Conservation (phyloP, 2,888 invertebrate genomes). For the Lampropteryx suffumata region DNA sequence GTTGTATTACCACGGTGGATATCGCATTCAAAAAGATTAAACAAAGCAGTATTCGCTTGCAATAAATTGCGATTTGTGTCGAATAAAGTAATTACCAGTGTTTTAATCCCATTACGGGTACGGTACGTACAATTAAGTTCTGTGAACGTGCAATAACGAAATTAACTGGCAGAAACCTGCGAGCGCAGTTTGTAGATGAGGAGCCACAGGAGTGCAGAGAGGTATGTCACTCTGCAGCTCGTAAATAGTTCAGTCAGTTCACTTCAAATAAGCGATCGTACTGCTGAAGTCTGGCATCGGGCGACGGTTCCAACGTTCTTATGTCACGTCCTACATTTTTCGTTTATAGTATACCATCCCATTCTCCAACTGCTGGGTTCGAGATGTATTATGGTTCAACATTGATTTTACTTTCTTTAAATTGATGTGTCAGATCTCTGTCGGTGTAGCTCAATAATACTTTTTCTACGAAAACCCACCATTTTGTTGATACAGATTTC, state of each 20-base stretch:
- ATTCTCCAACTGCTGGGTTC: no score
- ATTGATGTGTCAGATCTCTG: no score
- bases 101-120: slow-evolving; percentile 45
- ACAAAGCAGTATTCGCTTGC: slow-evolving; percentile 17
- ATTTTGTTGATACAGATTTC: no score
- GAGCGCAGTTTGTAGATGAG: slow-evolving; percentile 48
- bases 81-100: slow-evolving; percentile 43
- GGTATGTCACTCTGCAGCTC: slow-evolving; percentile 7
- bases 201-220: slow-evolving; percentile 22
- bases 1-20: slow-evolving; percentile 19
- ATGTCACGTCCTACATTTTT: no score
- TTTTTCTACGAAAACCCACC: no score
- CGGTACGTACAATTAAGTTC: slow-evolving; percentile 45
- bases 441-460: no score
- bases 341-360: no score
- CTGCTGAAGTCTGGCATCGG: background rate
- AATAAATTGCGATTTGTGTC: slow-evolving; percentile 40
- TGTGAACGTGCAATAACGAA: slow-evolving; percentile 53
- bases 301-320: no score
- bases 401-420: no score
- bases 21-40: slow-evolving; percentile 21
- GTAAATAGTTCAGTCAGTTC: slow-evolving; percentile 2
- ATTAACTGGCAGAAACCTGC: slow-evolving; percentile 55
- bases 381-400: no score
- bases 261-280: background rate